Base-by-base conservation (phyloP, 2,888 invertebrate genomes). In the Celastrina argiolus region DNA sequence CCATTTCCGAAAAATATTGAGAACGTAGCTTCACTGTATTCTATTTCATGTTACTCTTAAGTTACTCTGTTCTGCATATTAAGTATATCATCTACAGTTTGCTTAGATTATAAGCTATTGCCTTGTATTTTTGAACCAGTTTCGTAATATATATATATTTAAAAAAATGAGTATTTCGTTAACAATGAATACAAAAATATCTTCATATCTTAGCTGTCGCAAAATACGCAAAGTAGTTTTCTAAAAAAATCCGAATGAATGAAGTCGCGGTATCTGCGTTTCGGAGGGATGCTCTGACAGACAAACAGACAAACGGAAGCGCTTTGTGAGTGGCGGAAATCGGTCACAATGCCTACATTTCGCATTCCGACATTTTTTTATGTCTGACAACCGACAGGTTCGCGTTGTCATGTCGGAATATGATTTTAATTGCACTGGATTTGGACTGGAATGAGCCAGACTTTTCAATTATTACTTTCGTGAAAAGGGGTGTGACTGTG, bases 281-380 rank as follows among this genome's bases (percentile, higher is more conserved):
- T 78, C 74, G 76, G 75, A 78, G 81, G 81, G 88, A 88, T 90
- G 87, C 78, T 83, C 85, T 76, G 75, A 83, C 79, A 84, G 78
- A 87, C 82, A 85, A 84, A 51, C 83, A 88, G 88, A 85, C 84
- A 85, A 81, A 79, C 88, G 90, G 90, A 91, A 86, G 81, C 73
- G 74, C 85, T 84, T 91, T 91, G 88, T 88, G 73, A 73, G 65
- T 74, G 79, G 79, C 90, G 90, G 90, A 90, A 88, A 83, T 75
- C 79, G 79, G 79, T 77, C 81, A 91, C 81, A 90, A 90, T 81
- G 85, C 83, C 83, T 80, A 75, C 82, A 82, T 84, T 83, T 82
- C 84, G 85, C 82, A 82, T 76, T 76, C 76, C 76, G 74, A 71
- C 64, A 73, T 73, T 75, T 76, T 74, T 76, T 74, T 72, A 71